phyloP scores from a whole-genome alignment of 2,888 invertebrate species.

The Acanthopleura granulata region DNA sequence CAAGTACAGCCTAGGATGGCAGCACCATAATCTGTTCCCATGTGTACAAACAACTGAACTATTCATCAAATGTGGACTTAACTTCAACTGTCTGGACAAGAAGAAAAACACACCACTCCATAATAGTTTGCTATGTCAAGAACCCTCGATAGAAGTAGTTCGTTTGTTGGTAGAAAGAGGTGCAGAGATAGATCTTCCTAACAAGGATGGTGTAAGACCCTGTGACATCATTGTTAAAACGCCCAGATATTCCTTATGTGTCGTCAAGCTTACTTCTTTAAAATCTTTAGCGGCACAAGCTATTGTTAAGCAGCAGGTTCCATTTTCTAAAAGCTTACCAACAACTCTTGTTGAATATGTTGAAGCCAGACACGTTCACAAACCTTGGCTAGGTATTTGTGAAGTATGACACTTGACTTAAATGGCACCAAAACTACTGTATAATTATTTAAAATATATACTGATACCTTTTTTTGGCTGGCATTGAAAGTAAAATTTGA shows the following conservation, averaged over 20 bases:
- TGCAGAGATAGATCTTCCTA: slow-evolving; percentile 1
- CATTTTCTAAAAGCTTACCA: not conserved
- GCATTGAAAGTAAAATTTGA: no score
- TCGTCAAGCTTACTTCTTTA: not conserved
- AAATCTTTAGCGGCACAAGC: not conserved
- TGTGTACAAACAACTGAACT: not conserved
- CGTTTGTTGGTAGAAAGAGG: not conserved
- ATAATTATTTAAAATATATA: no score
- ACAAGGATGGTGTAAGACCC: not conserved
- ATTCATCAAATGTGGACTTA: not conserved
- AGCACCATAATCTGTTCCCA: slow-evolving; percentile 8
- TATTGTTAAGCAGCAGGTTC: not conserved
- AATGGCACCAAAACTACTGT: no score
- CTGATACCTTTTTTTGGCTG: no score
- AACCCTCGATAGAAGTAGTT: not conserved
- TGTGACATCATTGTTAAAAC: not conserved
- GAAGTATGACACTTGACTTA: not conserved
- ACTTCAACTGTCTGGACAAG: not conserved
- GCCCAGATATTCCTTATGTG: not conserved
- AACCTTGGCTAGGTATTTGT: not conserved
- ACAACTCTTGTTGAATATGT: not conserved
- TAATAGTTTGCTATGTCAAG: slow-evolving; percentile 5
- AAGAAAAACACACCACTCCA: slow-evolving; percentile 1
- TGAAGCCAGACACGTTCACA: not conserved
- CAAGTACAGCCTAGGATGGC: not conserved